Evolutionary conservation across 2,113 vertebrate genomes (phyloP).

Genomic region (Rhea pennata): DNA sequence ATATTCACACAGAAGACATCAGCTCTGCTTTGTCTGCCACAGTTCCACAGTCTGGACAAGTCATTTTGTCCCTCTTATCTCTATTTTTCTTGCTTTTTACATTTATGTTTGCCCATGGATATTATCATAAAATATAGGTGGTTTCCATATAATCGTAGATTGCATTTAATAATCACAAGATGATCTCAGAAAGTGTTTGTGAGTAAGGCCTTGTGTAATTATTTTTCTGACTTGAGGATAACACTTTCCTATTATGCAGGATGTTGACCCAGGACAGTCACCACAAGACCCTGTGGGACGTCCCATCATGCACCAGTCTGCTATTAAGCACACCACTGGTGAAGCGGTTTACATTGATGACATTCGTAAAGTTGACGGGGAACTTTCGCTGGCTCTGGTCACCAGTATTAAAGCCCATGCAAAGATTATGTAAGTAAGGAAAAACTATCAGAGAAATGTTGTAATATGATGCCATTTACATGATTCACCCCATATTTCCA

Average conservation of each 20-base stretch:
- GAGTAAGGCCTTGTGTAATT: not conserved
- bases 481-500: not conserved
- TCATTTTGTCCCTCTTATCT: not conserved
- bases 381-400: constrained; percentile 83
- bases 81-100: not conserved
- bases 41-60: not conserved
- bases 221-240: not conserved
- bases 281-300: constrained; percentile 81
- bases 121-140: not conserved
- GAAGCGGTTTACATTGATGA: constrained; percentile 87
- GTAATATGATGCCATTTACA: not conserved
- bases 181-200: not conserved
- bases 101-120: not conserved
- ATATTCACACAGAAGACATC: not conserved
- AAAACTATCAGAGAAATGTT: not conserved
- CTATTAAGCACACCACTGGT: constrained; percentile 85
- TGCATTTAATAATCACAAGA: not conserved
- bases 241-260: constrained; percentile 62
- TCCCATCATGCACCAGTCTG: constrained; percentile 83
- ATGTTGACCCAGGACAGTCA: constrained; percentile 78
- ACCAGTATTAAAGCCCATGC: constrained; percentile 85
- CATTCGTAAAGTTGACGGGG: constrained; percentile 75
- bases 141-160: not conserved
- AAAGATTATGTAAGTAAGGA: constrained; percentile 77
- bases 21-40: not conserved